Evolutionary conservation across 2,888 invertebrate genomes (phyloP).

Genomic region (Tetragnatha montana): DNA sequence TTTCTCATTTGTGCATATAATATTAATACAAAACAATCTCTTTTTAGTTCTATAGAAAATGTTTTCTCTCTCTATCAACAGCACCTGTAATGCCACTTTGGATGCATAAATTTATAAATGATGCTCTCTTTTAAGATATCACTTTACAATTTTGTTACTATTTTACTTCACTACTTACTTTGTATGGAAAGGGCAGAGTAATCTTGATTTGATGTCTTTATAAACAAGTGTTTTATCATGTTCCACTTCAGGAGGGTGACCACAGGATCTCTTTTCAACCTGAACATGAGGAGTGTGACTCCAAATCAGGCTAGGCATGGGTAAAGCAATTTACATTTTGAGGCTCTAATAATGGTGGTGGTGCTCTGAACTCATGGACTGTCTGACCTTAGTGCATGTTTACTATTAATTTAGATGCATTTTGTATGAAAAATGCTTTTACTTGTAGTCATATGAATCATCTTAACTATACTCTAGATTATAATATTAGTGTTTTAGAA

Average conservation of each 20-base stretch:
- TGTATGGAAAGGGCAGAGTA: not conserved
- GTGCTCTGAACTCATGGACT: slow-evolving; percentile 16
- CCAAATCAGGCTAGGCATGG: slow-evolving; percentile 74
- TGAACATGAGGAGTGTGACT: slow-evolving; percentile 75
- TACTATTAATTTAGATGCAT: not conserved
- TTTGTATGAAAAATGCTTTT: not conserved
- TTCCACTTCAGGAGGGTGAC: slow-evolving; percentile 72
- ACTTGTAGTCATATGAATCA: too few relatives aligned
- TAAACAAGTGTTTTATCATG: slow-evolving; percentile 28
- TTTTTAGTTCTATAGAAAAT: not conserved
- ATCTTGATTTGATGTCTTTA: not conserved
- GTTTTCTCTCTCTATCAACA: not conserved
- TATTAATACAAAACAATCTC: too few relatives aligned
- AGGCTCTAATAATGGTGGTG: slow-evolving; percentile 66
- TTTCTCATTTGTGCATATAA: too few relatives aligned
- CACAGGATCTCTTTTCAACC: slow-evolving; percentile 75
- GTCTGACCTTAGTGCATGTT: slow-evolving; percentile 24
- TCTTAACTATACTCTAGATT: too few relatives aligned
- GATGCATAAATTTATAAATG: not conserved
- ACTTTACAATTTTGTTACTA: too few relatives aligned
- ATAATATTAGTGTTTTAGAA: too few relatives aligned
- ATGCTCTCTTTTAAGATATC: too few relatives aligned
- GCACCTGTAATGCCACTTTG: not conserved
- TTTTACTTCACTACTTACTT: too few relatives aligned
- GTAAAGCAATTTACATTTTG: slow-evolving; percentile 67